Conservation (phyloP, 2,113 vertebrate genomes). For the Plotosus lineatus region DNA sequence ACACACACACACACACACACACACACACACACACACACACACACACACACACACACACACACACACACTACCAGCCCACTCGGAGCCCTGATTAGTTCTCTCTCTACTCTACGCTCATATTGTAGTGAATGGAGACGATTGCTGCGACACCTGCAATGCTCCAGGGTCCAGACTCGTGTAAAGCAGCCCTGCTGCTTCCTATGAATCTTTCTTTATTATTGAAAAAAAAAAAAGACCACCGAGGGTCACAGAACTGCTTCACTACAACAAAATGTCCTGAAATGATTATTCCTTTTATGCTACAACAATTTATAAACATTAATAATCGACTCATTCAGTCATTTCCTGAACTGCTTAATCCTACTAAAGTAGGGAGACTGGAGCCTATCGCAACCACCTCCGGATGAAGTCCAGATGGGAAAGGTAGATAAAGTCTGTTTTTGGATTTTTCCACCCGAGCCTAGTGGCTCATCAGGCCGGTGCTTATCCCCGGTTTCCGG, state of each 20-base stretch:
- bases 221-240: neutral
- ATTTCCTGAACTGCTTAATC: too few relatives aligned
- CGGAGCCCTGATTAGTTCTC: conserved; percentile 36
- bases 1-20: neutral
- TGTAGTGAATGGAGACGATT: conserved; percentile 34
- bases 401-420: too few relatives aligned
- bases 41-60: conserved; percentile 17
- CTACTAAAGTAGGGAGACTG: too few relatives aligned
- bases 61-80: conserved; percentile 19
- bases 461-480: too few relatives aligned
- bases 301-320: neutral
- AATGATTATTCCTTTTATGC: neutral
- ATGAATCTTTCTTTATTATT: neutral
- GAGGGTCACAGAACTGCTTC: neutral
- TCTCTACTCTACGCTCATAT: conserved; percentile 33
- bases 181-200: neutral
- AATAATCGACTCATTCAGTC: too few relatives aligned
- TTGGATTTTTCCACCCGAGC: too few relatives aligned
- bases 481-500: too few relatives aligned
- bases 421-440: too few relatives aligned
- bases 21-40: neutral
- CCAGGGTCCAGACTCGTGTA: conserved; percentile 7
- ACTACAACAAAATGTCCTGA: too few relatives aligned
- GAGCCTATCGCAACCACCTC: too few relatives aligned
- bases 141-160: conserved; percentile 24